Base-by-base conservation (phyloP, 2,113 vertebrate species). In the Sterrhoptilus dennistouni region DNA sequence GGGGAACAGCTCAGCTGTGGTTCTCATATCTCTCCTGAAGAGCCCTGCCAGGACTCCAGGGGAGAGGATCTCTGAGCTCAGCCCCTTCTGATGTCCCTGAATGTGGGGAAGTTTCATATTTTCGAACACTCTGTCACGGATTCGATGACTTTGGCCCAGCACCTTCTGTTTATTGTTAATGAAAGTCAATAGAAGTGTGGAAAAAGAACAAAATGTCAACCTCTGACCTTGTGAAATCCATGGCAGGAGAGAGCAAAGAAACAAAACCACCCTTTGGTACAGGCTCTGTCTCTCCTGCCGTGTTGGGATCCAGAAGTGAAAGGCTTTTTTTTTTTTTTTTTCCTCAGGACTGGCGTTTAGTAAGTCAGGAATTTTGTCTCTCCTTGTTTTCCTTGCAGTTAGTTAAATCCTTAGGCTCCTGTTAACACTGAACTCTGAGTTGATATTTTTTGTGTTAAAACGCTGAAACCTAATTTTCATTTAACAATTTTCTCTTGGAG, bases 401-500 rank as follows among this genome's bases (percentile, higher is more conserved):
- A 79, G 83, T 40, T 82, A 95, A 96, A 95, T 84, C 91, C 92
- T 95, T 83, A 66, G 77, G 86, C 90, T 96, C 88, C 80, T 60
- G 63, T 90, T 93, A 87, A 87, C 44, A 56, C 90, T 56, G 33
- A 24, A 16, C 44, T 89, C 90, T 75, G 70, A 90, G 68, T 3
- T n/a, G 8, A 49, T 90, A 94, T 92, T 38, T 38, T 92, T 91
- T 94, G 88, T 72, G 57, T 88, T 89, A 95, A 95, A 97, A 96
- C 29, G 77, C 85, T 87, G 94, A 97, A 94, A 89, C 93, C 89
- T 95, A 91, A 94, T 95, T 98, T 97, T 97, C 9, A 0, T 88
- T 86, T 94, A 96, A 92, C 44, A 63, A 85, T 94, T 96, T 98
- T 95, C 83, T 93, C 57, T 86, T 61, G 83, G 94, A 93, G 89